Evolutionary conservation across 2,113 vertebrate genomes (phyloP), one percentile per base, ranked within the genome.

Genomic region (Telmatochromis bifrenatus): DNA sequence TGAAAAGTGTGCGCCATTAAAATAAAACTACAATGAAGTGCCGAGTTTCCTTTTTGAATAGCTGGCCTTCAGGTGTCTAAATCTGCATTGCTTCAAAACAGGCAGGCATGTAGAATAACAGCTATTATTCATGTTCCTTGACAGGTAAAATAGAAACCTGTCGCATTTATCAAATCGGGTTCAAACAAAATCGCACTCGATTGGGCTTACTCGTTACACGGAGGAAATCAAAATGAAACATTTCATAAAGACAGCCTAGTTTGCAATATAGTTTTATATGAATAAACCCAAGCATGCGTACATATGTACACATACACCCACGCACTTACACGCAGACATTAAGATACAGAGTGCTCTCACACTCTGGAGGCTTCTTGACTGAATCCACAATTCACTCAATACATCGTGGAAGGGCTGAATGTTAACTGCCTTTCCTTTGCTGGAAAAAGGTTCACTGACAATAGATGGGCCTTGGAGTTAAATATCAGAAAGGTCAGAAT

Each of bases 401-500:
- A 94, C 88, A 91, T 91, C 11, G 87, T 28, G 83, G 87, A 94
- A 89, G 87, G 92, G 79, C 93, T 95, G 94, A 96, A 96, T 96
- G 96, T 95, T 96, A 96, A 95, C 93, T 94, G 93, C 90, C 89
- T 85, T 89, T 68, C 88, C 84, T 94, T 93, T 93, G 86, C 89
- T 80, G 87, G 81, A 92, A 91, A 95, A 95, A 92, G 93, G 94
- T 95, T 95, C 85, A n/a, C 93, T 92, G 94, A 96, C 94, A 96
- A 96, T 94, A 94, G 96, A 94, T 94, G 90, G 93, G 94, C 90
- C 88, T 94, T 84, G 60, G 90, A 95, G 95, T 96, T 96, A 96
- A 95, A 96, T 95, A 96, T 95, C 88, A 89, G 90, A 96, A 96
- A 96, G 95, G 96, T 96, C 96, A 96, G 77, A 91, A 89, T 91